Evolutionary conservation across 37 sponge, comb jelly and placozoan genomes (phyloP).

Genomic region (Amphimedon queenslandica): DNA sequence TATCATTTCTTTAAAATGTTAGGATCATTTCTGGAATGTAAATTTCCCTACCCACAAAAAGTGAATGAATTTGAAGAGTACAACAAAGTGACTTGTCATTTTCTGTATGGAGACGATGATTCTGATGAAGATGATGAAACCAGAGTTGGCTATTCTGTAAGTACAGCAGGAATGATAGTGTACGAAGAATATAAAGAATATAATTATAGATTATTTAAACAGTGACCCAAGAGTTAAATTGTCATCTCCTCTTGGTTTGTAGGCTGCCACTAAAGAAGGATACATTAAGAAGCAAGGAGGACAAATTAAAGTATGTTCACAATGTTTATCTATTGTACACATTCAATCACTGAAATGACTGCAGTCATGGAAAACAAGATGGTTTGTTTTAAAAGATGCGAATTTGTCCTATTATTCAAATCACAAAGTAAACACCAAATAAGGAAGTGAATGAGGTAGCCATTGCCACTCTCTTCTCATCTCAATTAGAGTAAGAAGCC

Average conservation of each 20-base stretch:
- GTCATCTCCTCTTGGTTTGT: background rate
- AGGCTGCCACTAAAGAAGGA: constrained; percentile 40
- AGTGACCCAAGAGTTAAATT: background rate
- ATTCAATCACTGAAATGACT: background rate
- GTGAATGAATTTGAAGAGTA: constrained; percentile 35
- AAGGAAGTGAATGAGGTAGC: too few species aligned
- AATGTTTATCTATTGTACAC: too few species aligned
- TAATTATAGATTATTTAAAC: background rate
- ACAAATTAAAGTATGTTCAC: constrained; percentile 25
- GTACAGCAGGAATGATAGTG: too few species aligned
- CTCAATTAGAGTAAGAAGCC: constrained; percentile 1
- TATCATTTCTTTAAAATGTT: too few species aligned
- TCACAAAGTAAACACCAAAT: constrained; percentile 15
- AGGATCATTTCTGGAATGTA: constrained; percentile 6
- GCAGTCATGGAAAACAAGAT: constrained; percentile 44
- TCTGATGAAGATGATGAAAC: background rate
- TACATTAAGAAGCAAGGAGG: constrained; percentile 35
- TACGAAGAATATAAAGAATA: too few species aligned
- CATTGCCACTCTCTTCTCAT: too few species aligned
- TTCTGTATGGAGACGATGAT: constrained; percentile 1
- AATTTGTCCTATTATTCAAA: constrained; percentile 22
- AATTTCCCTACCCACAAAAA: constrained; percentile 37
- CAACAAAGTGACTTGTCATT: constrained; percentile 21
- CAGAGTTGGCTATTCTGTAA: constrained; percentile 14
- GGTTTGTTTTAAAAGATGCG: constrained; percentile 40